A percentile compares a stretch with the other conserved stretches of the same genome.
Conservation (phyloP, 2,797 vertebrate genomes). For the Phrynocephalus guinanensis region DNA sequence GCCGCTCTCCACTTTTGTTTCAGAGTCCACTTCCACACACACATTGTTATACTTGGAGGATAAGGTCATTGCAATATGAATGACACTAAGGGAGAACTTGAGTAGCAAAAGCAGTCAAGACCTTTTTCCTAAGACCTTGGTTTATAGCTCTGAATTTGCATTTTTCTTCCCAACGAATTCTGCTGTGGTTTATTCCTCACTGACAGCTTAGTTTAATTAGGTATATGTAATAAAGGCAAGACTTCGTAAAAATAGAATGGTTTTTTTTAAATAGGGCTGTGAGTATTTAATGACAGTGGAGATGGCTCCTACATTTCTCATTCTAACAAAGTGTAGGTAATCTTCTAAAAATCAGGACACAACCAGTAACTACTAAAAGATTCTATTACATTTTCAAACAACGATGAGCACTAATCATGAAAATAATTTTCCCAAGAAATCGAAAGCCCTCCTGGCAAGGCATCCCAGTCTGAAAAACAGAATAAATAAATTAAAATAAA, state of each 20-base stretch:
- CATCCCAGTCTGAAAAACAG: background rate
- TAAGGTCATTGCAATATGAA: slow-evolving; percentile 44
- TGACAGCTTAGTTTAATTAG: slow-evolving; percentile 68
- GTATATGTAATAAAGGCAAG: slow-evolving; percentile 57
- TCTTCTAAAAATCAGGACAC: slow-evolving; percentile 17
- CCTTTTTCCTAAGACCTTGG: slow-evolving; percentile 71
- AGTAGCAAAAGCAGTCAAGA: slow-evolving; percentile 55
- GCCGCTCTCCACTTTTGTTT: slow-evolving; percentile 11
- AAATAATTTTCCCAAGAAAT: background rate
- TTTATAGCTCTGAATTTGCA: slow-evolving; percentile 63
- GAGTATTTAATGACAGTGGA: slow-evolving; percentile 15
- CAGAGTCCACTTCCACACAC: background rate
- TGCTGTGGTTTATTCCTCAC: slow-evolving; percentile 65
- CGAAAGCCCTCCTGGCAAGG: background rate
- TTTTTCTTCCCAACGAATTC: slow-evolving; percentile 58
- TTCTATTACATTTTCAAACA: background rate
- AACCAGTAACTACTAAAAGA: background rate
- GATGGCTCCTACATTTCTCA: slow-evolving; percentile 15
- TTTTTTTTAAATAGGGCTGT: slow-evolving; percentile 25
- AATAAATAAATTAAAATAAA: background rate
- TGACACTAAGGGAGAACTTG: slow-evolving; percentile 47
- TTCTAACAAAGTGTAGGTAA: background rate
- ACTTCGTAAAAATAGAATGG: slow-evolving; percentile 56
- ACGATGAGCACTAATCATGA: background rate
- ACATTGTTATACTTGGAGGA: slow-evolving; percentile 25